phyloP scores from a whole-genome alignment of 2,888 invertebrate genomes.

The Epirrita christyi region DNA sequence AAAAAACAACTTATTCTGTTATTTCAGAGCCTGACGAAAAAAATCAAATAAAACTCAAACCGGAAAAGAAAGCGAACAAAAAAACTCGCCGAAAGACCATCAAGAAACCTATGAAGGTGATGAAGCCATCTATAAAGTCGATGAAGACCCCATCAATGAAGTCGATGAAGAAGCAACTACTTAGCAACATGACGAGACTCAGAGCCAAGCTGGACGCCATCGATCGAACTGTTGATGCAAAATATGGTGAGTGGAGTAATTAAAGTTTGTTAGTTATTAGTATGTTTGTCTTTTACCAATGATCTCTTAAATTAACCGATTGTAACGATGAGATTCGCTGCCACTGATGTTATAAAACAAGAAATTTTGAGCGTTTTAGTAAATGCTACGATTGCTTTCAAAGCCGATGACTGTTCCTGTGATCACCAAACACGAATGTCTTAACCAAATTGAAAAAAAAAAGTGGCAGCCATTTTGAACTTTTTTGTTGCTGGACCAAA shows the following conservation, averaged over 20 bases:
- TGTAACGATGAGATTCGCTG: no score
- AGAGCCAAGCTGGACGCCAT: constrained; percentile 53
- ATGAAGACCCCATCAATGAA: constrained; percentile 35
- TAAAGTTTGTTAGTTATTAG: not conserved
- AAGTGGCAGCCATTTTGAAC: no score
- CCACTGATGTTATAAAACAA: no score
- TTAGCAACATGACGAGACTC: constrained; percentile 48
- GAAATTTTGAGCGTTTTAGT: no score
- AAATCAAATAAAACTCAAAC: constrained; percentile 53
- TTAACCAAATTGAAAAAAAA: no score
- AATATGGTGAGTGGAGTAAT: constrained; percentile 45
- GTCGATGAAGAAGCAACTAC: constrained; percentile 42
- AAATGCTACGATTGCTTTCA: no score
- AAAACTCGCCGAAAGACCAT: constrained; percentile 39
- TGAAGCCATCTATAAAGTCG: constrained; percentile 36
- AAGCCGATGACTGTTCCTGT: no score
- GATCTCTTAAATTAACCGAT: no score
- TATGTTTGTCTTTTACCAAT: no score
- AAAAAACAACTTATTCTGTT: not conserved
- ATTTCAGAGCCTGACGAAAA: constrained; percentile 41
- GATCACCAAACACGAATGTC: no score
- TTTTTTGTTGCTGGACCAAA: no score
- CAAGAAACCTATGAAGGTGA: constrained; percentile 42
- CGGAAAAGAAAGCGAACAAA: constrained; percentile 46
- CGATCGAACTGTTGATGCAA: constrained; percentile 42